Conservation (phyloP, 2,888 invertebrate species). For the Sabatieria punctata region DNA sequence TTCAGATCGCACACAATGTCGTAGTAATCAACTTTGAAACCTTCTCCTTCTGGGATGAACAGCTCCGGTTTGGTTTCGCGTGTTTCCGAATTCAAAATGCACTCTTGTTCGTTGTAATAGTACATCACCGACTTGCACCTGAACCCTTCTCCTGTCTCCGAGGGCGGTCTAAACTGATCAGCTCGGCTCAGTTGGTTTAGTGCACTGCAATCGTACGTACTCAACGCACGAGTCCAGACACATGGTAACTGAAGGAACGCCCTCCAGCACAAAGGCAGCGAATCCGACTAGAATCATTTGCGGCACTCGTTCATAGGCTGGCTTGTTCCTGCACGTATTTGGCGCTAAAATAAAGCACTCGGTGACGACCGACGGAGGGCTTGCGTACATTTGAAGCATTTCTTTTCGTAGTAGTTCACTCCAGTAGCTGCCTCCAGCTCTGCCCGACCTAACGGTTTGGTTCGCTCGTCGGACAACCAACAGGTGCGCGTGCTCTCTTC, state of each 20-base stretch:
- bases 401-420: conserved; percentile 29
- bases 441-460: conserved; percentile 25
- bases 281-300: conserved; percentile 31
- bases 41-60: conserved; percentile 27
- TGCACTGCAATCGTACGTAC: conserved; percentile 14
- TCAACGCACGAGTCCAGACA: conserved; percentile 29
- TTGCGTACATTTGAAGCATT: conserved; percentile 27
- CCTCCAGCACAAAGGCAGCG: conserved; percentile 31
- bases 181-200: no score
- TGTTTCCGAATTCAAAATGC: conserved; percentile 29
- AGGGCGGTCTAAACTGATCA: conserved; percentile 19
- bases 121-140: conserved; percentile 32
- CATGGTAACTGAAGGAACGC: conserved; percentile 28
- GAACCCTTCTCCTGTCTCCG: conserved; percentile 28
- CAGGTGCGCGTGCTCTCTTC: conserved; percentile 21
- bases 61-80: conserved; percentile 26
- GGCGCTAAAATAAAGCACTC: conserved; percentile 18
- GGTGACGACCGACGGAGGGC: background rate
- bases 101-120: conserved; percentile 31
- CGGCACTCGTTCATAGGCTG: conserved; percentile 27
- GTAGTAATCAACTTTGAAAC: conserved; percentile 28
- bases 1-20: conserved; percentile 27
- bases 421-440: conserved; percentile 19
- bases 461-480: conserved; percentile 26
- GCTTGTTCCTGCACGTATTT: conserved; percentile 26